phyloP scores from a whole-genome alignment of 2,888 invertebrate species.

The Agrochola macilenta region DNA sequence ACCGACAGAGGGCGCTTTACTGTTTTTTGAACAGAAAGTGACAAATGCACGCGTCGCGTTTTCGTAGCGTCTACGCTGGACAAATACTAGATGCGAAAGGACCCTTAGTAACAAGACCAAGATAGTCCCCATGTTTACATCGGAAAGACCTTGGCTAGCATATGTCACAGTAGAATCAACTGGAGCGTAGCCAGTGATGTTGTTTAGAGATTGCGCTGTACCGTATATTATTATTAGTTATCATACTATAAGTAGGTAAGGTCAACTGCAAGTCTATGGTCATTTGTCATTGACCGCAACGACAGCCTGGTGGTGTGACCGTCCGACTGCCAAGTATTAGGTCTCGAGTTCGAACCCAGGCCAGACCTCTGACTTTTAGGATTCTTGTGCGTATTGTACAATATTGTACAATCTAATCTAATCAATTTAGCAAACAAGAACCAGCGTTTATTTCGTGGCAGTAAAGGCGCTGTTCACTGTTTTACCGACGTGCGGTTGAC shows the following conservation, averaged over 20 bases:
- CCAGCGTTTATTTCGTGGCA: slow-evolving; percentile 16
- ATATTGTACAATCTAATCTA: no score
- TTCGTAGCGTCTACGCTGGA: neutral
- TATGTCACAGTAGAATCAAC: slow-evolving; percentile 37
- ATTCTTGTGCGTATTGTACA: no score
- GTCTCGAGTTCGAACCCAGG: no score
- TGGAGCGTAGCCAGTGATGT: slow-evolving; percentile 66
- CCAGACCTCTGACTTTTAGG: no score
- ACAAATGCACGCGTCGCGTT: neutral
- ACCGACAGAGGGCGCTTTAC: no score
- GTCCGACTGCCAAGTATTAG: no score
- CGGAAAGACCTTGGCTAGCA: slow-evolving; percentile 53
- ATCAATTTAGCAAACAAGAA: no score
- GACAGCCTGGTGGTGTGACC: no score
- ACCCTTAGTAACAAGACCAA: slow-evolving; percentile 30
- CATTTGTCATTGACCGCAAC: neutral
- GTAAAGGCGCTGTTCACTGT: neutral
- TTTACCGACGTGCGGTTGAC: neutral
- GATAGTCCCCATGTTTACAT: slow-evolving; percentile 26
- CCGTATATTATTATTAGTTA: slow-evolving; percentile 46
- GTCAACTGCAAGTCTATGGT: neutral
- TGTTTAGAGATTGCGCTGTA: slow-evolving; percentile 41
- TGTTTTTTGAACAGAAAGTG: no score
- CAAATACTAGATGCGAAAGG: slow-evolving; percentile 1
- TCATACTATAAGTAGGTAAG: slow-evolving; percentile 14